These are phyloP conservation scores for Acanthosepion esculentum DNA, from an alignment of 2,888 invertebrate species.

Conservation along the genomic window DNA sequence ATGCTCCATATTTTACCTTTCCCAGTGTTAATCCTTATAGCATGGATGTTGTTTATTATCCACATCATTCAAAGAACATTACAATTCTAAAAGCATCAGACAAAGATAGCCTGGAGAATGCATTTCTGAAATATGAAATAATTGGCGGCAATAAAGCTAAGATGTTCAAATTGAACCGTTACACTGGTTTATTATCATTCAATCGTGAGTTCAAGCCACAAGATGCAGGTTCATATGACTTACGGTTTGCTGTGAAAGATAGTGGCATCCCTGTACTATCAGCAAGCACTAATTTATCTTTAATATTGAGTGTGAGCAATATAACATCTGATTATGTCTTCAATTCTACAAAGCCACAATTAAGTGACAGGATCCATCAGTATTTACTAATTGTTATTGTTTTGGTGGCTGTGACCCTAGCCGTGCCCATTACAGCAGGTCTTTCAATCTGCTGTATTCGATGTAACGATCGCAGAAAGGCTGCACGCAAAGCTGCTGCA, in stretches of 20 bases:
- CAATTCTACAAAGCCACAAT: background rate
- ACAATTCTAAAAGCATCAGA: background rate
- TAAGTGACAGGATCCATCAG: constrained; percentile 8
- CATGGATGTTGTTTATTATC: background rate
- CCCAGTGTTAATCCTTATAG: background rate
- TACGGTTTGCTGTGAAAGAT: background rate
- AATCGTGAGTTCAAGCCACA: background rate
- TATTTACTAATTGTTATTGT: background rate
- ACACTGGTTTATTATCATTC: constrained; percentile 21
- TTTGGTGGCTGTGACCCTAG: background rate
- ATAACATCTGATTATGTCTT: background rate
- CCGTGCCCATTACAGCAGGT: background rate
- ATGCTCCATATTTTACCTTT: constrained; percentile 21
- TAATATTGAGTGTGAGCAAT: background rate
- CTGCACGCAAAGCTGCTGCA: background rate
- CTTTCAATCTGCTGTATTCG: constrained; percentile 14
- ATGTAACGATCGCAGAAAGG: constrained; percentile 33
- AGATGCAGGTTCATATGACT: background rate
- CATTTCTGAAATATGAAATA: background rate
- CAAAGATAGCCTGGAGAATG: background rate
- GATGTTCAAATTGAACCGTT: background rate
- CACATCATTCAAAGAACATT: background rate
- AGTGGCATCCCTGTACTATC: background rate
- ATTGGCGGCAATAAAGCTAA: background rate
- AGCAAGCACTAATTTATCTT: constrained; percentile 9